Evolutionary conservation across 2,888 invertebrate species (phyloP).

Genomic region (Embidobia sp.): DNA sequence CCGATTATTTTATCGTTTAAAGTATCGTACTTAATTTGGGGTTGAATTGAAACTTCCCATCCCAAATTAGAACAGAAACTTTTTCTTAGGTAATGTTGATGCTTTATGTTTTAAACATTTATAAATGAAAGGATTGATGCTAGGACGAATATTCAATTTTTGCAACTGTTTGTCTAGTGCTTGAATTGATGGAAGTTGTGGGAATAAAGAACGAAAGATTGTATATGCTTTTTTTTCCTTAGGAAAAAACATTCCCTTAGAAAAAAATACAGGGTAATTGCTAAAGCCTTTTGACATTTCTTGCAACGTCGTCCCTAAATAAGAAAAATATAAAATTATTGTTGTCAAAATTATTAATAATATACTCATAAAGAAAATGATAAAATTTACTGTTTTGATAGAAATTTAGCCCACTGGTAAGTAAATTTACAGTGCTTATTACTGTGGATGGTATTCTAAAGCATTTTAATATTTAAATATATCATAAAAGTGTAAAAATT

Average conservation of each 20-base stretch:
- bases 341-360: too few species aligned
- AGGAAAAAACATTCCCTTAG: background rate
- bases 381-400: too few species aligned
- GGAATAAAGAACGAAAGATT: background rate
- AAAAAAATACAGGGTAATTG: too few species aligned
- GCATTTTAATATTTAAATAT: too few species aligned
- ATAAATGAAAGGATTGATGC: conserved; percentile 6
- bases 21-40: background rate
- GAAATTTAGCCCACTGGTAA: too few species aligned
- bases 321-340: too few species aligned
- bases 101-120: conserved; percentile 4
- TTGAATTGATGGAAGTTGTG: background rate
- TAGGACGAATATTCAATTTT: conserved; percentile 14
- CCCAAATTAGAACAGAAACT: too few species aligned
- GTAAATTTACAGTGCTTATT: too few species aligned
- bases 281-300: background rate
- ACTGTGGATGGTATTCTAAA: too few species aligned
- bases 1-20: conserved; percentile 6
- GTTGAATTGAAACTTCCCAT: conserved; percentile 25
- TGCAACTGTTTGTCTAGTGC: background rate
- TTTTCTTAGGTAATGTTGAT: background rate
- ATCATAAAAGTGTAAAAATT: too few species aligned
- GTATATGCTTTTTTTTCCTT: conserved; percentile 3
- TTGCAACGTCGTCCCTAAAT: conserved; percentile 3
- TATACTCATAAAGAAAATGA: too few species aligned